These are phyloP conservation scores for Myotis lucifugus DNA, from an alignment of 2,113 vertebrate species.

Conservation along the genomic window DNA sequence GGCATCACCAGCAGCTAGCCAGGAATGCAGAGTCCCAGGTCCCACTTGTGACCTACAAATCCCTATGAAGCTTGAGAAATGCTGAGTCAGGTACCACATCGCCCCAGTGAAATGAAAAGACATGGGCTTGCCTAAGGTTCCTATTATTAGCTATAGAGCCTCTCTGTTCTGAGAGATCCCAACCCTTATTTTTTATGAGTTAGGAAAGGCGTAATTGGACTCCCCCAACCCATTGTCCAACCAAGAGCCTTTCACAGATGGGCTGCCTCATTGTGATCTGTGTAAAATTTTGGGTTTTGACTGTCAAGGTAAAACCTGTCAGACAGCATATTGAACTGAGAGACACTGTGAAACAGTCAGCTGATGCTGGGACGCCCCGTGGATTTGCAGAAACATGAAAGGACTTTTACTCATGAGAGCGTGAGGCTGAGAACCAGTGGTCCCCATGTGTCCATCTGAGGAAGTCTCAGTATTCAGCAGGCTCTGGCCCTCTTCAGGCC, in stretches of 20 bases:
- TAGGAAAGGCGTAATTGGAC: not conserved
- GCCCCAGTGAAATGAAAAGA: not conserved
- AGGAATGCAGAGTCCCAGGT: not conserved
- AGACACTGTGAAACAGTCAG: not conserved
- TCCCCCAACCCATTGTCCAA: not conserved
- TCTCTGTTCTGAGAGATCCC: not conserved
- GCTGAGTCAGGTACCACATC: not conserved
- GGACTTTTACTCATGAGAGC: not conserved
- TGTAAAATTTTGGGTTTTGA: not conserved
- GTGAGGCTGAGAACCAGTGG: not conserved
- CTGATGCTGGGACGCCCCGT: not conserved
- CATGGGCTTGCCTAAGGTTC: not conserved
- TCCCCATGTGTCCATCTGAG: not conserved
- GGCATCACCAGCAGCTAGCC: not conserved
- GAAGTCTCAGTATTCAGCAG: not conserved
- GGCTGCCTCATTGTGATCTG: not conserved
- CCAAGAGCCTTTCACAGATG: not conserved
- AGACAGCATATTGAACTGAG: not conserved
- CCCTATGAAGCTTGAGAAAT: not conserved
- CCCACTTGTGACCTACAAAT: not conserved
- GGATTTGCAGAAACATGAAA: not conserved
- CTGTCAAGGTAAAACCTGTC: not conserved
- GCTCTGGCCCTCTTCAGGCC: not conserved
- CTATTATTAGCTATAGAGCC: not conserved
- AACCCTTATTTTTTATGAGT: not conserved